Percentiles rank a stretch among this genome's conserved stretches.
Evolutionary conservation across 2,888 invertebrate species (phyloP).

Genomic region (Callyntrura guangdongensis): DNA sequence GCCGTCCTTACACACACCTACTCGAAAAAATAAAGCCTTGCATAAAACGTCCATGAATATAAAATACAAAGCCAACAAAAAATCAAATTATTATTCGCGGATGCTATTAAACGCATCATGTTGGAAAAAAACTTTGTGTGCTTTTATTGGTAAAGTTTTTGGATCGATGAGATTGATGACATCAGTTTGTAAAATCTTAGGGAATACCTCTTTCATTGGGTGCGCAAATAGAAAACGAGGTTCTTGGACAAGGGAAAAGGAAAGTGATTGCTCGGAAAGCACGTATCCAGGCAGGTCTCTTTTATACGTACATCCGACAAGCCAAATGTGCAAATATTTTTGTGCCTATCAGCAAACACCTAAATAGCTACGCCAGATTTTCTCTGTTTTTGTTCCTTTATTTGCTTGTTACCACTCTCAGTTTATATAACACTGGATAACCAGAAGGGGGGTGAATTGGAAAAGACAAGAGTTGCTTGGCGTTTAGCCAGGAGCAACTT

Average conservation of each 20-base stretch:
- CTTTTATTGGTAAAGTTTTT: not conserved
- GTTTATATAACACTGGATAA: not conserved
- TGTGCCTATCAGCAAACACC: not conserved
- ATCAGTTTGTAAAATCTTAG: not conserved
- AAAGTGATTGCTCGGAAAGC: not conserved
- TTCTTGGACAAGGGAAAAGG: not conserved
- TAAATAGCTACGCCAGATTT: not conserved
- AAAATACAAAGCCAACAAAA: not conserved
- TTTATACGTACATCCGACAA: not conserved
- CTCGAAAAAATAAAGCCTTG: no score
- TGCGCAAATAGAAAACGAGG: not conserved
- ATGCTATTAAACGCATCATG: no score
- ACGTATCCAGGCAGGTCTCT: not conserved
- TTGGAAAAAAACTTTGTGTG: not conserved
- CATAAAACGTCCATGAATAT: no score
- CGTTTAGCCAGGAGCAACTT: slow-evolving; percentile 28
- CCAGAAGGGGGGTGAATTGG: not conserved
- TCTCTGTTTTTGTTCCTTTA: not conserved
- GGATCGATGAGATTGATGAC: not conserved
- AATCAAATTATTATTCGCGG: no score
- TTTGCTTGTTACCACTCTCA: not conserved
- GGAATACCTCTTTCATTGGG: not conserved
- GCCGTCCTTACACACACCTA: no score
- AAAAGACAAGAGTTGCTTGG: slow-evolving; percentile 15
- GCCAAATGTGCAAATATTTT: slow-evolving; percentile 6